A percentile compares a stretch with the other conserved stretches of the same genome.
Conservation (phyloP, 2,888 invertebrate species). For the Tipula unca region DNA sequence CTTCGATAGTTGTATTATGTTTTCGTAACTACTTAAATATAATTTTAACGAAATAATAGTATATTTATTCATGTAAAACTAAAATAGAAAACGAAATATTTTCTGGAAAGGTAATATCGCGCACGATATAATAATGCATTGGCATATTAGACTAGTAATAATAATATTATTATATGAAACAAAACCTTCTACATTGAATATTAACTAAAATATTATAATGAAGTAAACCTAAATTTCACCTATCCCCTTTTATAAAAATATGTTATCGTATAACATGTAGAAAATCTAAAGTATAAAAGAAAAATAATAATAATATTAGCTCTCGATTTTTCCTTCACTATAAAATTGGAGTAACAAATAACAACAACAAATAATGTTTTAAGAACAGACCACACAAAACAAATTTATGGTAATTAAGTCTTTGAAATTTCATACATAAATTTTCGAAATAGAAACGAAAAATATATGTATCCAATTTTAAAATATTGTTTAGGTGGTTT, state of each 20-base stretch:
- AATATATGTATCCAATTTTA: not conserved
- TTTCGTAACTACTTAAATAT: no score
- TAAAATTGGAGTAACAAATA: not conserved
- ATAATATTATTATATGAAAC: no score
- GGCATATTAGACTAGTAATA: no score
- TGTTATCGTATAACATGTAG: not conserved
- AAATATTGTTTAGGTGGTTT: not conserved
- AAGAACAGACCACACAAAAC: not conserved
- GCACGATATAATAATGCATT: no score
- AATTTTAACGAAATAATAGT: no score
- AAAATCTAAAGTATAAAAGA: no score
- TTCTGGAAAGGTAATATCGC: no score
- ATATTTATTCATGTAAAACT: no score
- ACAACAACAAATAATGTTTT: not conserved
- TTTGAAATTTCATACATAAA: not conserved
- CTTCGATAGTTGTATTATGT: no score
- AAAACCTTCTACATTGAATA: not conserved
- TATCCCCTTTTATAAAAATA: not conserved
- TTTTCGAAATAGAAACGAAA: not conserved
- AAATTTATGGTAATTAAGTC: not conserved
- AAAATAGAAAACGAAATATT: no score
- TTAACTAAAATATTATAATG: not conserved
- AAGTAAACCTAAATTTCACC: not conserved
- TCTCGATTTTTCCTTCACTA: not conserved
- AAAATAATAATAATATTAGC: not conserved